Base-by-base conservation (phyloP, 2,797 vertebrate genomes). In the Spatula versicolor region DNA sequence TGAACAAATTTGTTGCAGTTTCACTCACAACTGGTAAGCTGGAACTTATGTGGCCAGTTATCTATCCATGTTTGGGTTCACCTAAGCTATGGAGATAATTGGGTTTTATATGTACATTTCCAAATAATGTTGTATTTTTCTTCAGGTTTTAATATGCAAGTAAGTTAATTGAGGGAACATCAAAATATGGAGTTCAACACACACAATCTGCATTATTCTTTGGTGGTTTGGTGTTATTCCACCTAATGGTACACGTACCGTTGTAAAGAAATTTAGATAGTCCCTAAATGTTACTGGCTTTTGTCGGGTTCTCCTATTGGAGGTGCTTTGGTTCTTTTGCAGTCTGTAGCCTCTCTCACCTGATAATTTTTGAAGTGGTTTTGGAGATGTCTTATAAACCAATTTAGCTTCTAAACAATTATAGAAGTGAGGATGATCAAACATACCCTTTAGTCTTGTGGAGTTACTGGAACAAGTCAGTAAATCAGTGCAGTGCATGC, bases 381-480 rank as follows among this genome's bases (percentile, higher is more conserved):
- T 76, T 52, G 6, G 46, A 4, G 30, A 1, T 31, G 8, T 21
- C 11, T 60, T 41, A 63, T 19, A 31, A 31, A 41, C 41, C 43
- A 26, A 6, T 43, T 30, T 33, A 33, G 30, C 45, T 83, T 74
- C 74, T 56, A 55, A 80, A 20, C 13, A 59, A 15, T 41, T 30
- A 1, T 59, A 28, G 50, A 22, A 33, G 23, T 35, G 77, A 58
- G 59, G 39, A 55, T 3, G 2, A n/a, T 9, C 26, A 3, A 22
- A 54, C 10, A 1, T 22, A 25, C 33, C 22, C 9, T 2, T 37
- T 23, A 58, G 20, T 20, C 23, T 33, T 20, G 1, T 0, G 3
- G 20, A 50, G 21, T 54, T 31, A 20, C 37, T 13, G 17, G 52
- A 35, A 7, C 4, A 18, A 33, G 37, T 74, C 31, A 56, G 17